These are phyloP conservation scores for Zophobas morio DNA, from an alignment of 1,140 invertebrate species.

Conservation along the genomic window DNA sequence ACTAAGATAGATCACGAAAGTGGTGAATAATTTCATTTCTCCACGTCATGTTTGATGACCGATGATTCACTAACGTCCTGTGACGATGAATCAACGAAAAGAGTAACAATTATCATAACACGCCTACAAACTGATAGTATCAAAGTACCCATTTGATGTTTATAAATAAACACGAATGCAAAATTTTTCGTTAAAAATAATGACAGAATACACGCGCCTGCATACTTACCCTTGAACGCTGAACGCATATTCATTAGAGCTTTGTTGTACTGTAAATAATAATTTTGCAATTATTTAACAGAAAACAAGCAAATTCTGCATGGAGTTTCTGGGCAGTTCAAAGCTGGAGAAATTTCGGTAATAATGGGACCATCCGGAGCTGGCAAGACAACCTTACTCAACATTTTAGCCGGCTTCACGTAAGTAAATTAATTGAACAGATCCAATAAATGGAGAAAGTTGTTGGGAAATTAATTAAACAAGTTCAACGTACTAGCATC, in stretches of 20 bases:
- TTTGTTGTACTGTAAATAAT: constrained; percentile 34
- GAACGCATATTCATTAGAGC: background rate
- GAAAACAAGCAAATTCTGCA: constrained; percentile 73
- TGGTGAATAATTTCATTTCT: too few relatives aligned
- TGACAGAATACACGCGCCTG: too few relatives aligned
- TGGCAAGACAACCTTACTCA: constrained; percentile 84
- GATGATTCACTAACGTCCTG: too few relatives aligned
- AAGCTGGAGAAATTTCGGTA: constrained; percentile 83
- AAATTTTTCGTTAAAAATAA: too few relatives aligned
- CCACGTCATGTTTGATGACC: too few relatives aligned
- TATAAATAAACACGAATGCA: too few relatives aligned
- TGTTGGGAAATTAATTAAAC: background rate
- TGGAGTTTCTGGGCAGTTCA: constrained; percentile 79
- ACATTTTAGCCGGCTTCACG: constrained; percentile 81
- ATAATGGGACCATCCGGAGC: constrained; percentile 91
- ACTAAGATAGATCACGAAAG: too few relatives aligned
- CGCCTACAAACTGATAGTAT: too few relatives aligned
- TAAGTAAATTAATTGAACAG: constrained; percentile 64
- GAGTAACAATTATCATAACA: too few relatives aligned
- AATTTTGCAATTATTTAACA: constrained; percentile 52
- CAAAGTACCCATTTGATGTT: too few relatives aligned
- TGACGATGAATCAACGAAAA: too few relatives aligned
- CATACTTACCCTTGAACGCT: constrained; percentile 26
- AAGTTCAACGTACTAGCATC: constrained; percentile 33
- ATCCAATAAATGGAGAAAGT: background rate